Percentiles rank a stretch among this genome's conserved stretches.
Evolutionary conservation across 2,888 invertebrate genomes (phyloP).

Genomic region (Cacoxenus indagator): DNA sequence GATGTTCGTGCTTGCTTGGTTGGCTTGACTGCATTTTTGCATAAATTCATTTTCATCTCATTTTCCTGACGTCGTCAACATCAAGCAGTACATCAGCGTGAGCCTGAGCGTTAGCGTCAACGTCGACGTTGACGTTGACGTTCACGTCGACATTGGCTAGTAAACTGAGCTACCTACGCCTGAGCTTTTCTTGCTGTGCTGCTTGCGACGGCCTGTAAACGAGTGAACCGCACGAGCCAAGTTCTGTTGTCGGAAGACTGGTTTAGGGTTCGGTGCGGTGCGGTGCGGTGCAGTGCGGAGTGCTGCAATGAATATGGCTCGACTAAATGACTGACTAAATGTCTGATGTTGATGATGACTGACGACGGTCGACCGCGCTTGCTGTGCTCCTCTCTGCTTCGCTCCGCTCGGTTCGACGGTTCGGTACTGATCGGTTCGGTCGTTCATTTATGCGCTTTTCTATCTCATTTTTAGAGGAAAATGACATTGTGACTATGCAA

Average conservation of each 20-base stretch:
- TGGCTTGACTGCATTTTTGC: conserved; percentile 61
- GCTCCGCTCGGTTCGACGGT: background rate
- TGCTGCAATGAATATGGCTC: background rate
- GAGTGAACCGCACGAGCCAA: conserved; percentile 29
- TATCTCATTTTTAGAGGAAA: conserved; percentile 41
- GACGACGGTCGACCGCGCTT: conserved; percentile 9
- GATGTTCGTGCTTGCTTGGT: conserved; percentile 14
- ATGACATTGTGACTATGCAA: conserved; percentile 71
- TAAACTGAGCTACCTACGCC: conserved; percentile 11
- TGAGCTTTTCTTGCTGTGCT: conserved; percentile 33
- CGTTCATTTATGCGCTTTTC: conserved; percentile 1
- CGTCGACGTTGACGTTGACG: conserved; percentile 15
- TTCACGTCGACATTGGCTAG: conserved; percentile 20
- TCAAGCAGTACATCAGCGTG: background rate
- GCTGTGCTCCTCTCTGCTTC: background rate
- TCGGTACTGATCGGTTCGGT: too few relatives aligned
- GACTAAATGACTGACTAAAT: conserved; percentile 5
- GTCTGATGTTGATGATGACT: conserved; percentile 22
- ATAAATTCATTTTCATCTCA: conserved; percentile 66
- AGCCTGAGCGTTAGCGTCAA: background rate
- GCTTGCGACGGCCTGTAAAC: conserved; percentile 5
- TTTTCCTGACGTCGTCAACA: conserved; percentile 33
- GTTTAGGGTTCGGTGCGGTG: too few relatives aligned
- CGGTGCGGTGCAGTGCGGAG: too few relatives aligned
- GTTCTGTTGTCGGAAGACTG: conserved; percentile 16